phyloP scores from a whole-genome alignment of 1,140 invertebrate genomes.

The Oppia nitens region DNA sequence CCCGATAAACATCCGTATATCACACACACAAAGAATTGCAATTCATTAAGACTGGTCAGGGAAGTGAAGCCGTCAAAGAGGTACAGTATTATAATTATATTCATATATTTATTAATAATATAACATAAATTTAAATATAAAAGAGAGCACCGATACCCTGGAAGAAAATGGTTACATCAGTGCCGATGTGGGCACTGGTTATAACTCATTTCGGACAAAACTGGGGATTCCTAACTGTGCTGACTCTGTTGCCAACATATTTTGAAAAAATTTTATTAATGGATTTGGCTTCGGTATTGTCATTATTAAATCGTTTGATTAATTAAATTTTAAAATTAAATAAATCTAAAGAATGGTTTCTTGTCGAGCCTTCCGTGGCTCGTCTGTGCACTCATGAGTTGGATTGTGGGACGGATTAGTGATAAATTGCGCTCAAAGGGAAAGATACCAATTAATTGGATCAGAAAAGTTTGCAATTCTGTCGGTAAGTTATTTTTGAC shows the following conservation, averaged over 20 bases:
- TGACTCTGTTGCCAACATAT: slow-evolving; percentile 80
- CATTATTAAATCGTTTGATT: not conserved
- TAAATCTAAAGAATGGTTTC: not conserved
- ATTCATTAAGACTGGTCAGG: slow-evolving; percentile 38
- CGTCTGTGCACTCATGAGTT: not conserved
- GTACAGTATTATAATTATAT: too few species aligned
- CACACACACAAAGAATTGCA: slow-evolving; percentile 49
- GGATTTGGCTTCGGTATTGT: slow-evolving; percentile 1
- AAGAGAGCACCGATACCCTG: slow-evolving; percentile 9
- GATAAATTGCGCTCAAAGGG: slow-evolving; percentile 3
- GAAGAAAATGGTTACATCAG: slow-evolving; percentile 1
- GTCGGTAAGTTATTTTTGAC: slow-evolving; percentile 1
- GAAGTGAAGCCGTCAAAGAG: not conserved
- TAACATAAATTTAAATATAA: slow-evolving; percentile 4
- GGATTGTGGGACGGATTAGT: not conserved
- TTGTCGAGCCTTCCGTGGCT: not conserved
- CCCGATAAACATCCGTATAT: slow-evolving; percentile 59
- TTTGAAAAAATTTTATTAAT: slow-evolving; percentile 74
- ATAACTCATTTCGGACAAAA: slow-evolving; percentile 62
- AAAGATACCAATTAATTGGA: not conserved
- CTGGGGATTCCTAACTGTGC: slow-evolving; percentile 39
- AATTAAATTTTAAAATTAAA: not conserved
- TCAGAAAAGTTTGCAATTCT: slow-evolving; percentile 14
- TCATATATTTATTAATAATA: too few species aligned
- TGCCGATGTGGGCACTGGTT: slow-evolving; percentile 38